Base-by-base conservation (phyloP, 2,888 invertebrate genomes). In the Eupeodes luniger region DNA sequence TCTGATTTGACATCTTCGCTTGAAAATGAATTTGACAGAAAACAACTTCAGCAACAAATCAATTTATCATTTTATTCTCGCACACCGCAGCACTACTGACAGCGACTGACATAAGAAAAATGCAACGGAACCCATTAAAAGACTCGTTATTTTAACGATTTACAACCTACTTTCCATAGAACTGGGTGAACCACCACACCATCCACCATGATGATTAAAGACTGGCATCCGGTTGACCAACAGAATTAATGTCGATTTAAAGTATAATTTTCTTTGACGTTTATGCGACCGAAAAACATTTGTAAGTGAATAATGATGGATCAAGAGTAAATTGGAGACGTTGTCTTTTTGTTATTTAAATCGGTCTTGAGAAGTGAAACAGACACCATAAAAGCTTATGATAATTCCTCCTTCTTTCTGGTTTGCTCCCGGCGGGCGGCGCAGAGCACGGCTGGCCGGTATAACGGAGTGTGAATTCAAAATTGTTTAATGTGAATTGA, bases 241-340 rank as follows among this genome's bases (percentile, higher is more conserved):
- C 19, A 64, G 76, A 81, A 81, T 81, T 81, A 72, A 66, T 72
- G 77, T 53, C 81, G 81, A 85, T 81, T 85, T 77, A 61, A 72
- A 72, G 77, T 72, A 59, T 72, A 85, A 85, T 85, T 81, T 62
- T 62, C 77, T 72, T 74, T 40, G 85, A 77, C 81, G 57, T 76
- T 80, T 64, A 70, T 85, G 62, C 47, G 80, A 76, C 69, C 74
- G 67, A 80, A 80, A 67, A 83, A 67, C 61, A 69, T 59, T 77
- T 59, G 76, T 72, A 85, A 85, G 85, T 85, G 85, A 85, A 85
- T 85, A 85, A 85, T 81, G 81, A 85, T 81, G 81, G 57, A 85
- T 85, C 75, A 67, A 74, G 66, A 69, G 70, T 72, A 57, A 64
- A 40, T 40, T 67, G 81, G n/a, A 57, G 47, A 40, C 53, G 16